These are phyloP conservation scores for Chironomus striatipennis DNA, from an alignment of 1,140 invertebrate genomes.

Conservation along the genomic window DNA sequence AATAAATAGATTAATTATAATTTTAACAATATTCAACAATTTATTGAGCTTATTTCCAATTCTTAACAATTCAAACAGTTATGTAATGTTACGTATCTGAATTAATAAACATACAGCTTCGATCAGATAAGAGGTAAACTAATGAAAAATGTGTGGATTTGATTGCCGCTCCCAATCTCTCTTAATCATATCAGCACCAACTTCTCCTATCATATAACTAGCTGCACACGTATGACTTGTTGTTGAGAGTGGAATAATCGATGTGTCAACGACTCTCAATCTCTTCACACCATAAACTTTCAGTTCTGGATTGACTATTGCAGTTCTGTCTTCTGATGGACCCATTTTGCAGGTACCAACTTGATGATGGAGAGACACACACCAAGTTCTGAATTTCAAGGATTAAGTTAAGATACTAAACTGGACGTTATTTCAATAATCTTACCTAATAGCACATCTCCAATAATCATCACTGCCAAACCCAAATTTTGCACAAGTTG, in stretches of 20 bases:
- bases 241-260: conserved; percentile 37
- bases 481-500: conserved; percentile 40
- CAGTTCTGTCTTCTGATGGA: conserved; percentile 33
- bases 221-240: conserved; percentile 40
- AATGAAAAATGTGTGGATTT: too few species aligned
- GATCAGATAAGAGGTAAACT: too few species aligned
- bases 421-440: too few species aligned
- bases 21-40: too few species aligned
- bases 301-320: conserved; percentile 44
- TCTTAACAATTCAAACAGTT: too few species aligned
- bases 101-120: too few species aligned
- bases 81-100: too few species aligned
- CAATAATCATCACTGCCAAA: conserved; percentile 46
- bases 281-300: conserved; percentile 41
- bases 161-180: conserved; percentile 28
- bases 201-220: conserved; percentile 48
- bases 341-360: conserved; percentile 50
- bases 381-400: conserved; percentile 37
- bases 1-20: too few species aligned
- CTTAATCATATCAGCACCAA: conserved; percentile 45
- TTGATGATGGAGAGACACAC: conserved; percentile 45
- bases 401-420: too few species aligned
- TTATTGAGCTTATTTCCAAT: too few species aligned
- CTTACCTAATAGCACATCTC: conserved; percentile 37
- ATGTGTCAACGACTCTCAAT: conserved; percentile 41